phyloP scores from a whole-genome alignment of 2,113 vertebrate genomes.

The Cygnus atratus region DNA sequence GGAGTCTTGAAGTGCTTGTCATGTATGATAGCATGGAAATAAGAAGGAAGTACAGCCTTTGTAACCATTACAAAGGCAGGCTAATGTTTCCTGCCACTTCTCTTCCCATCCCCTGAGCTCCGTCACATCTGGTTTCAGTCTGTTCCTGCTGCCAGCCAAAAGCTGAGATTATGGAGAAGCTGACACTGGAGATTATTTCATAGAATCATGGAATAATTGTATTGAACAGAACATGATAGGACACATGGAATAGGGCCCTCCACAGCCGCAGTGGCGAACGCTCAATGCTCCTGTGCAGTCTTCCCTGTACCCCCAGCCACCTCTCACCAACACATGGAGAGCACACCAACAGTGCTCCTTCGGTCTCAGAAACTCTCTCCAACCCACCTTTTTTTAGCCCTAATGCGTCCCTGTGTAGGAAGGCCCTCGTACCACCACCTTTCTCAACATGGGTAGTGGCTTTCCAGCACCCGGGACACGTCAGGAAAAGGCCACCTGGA shows the following conservation, averaged over 20 bases:
- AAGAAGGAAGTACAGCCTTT: neutral
- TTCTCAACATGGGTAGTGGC: neutral
- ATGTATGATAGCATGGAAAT: neutral
- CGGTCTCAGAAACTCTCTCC: neutral
- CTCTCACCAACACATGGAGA: accelerated
- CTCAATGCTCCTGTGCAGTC: no score
- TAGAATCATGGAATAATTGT: neutral
- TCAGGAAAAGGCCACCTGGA: neutral
- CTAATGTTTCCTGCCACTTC: neutral
- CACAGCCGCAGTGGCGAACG: neutral
- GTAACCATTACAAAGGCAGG: neutral
- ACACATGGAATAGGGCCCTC: neutral
- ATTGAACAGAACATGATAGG: neutral
- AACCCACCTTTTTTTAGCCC: neutral
- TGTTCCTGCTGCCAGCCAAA: neutral
- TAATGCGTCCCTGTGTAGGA: accelerated
- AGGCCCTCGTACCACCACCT: neutral
- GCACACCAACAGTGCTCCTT: neutral
- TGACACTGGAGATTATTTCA: neutral
- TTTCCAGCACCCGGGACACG: accelerated
- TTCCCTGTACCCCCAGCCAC: neutral
- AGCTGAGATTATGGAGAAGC: neutral
- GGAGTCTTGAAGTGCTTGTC: neutral
- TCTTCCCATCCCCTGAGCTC: neutral
- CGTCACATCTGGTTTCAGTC: neutral